Evolutionary conservation across 2,113 vertebrate species (phyloP).

Genomic region (Hemichromis elongatus): DNA sequence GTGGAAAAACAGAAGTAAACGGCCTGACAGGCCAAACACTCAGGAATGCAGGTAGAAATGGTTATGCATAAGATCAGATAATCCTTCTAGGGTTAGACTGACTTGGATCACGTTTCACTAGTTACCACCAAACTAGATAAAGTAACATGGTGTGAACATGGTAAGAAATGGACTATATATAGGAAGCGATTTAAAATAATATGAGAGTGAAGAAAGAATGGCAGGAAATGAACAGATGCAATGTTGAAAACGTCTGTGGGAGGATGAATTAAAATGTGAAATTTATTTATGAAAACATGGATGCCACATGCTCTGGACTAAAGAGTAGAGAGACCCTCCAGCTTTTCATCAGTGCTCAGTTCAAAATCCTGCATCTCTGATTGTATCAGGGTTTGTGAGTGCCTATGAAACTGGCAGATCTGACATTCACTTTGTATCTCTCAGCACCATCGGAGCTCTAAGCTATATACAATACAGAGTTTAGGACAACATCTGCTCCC

Average conservation of each 20-base stretch:
- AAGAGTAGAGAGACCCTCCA: no score
- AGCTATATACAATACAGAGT: accelerated
- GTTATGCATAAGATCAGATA: background rate
- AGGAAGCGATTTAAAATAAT: background rate
- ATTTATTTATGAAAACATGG: no score
- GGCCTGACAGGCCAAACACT: background rate
- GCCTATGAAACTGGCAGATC: accelerated
- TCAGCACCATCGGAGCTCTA: background rate
- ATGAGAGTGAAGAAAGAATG: background rate
- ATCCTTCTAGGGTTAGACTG: background rate
- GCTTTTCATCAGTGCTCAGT: no score
- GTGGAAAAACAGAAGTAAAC: background rate
- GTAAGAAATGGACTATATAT: background rate
- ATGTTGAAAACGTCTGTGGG: background rate
- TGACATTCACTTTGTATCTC: background rate
- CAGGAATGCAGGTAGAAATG: background rate
- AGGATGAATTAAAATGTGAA: accelerated
- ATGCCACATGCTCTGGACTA: no score
- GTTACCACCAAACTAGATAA: background rate
- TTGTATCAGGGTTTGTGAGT: accelerated
- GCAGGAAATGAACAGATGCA: accelerated
- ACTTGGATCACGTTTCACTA: background rate
- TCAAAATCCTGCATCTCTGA: background rate
- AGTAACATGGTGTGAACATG: background rate
- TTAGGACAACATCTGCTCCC: accelerated